Base-by-base conservation (phyloP, 2,797 vertebrate genomes). In the Carapus acus region DNA sequence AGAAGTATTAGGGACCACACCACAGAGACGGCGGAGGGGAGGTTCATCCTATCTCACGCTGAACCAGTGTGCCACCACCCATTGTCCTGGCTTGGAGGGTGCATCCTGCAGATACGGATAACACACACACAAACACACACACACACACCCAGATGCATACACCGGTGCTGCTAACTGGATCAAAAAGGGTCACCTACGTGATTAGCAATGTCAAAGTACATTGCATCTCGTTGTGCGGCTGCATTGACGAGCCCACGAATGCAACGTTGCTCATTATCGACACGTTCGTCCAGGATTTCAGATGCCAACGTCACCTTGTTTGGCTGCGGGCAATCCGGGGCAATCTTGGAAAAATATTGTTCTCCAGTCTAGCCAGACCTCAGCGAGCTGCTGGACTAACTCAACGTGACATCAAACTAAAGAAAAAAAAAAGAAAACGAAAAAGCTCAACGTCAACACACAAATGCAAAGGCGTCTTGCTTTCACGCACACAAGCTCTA, bases 331-430 rank as follows among this genome's bases (percentile, higher is more conserved):
- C 65, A 75, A 79, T 73, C 62, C 40, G 24, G 74, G 65, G 68
- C 85, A 87, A 90, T 87, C 87, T 89, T 83, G 76, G 62, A 83
- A 80, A 83, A 89, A 88, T 88, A 89, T 89, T 88, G 80, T 87
- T 86, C 80, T 80, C 73, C 77, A 61, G 86, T 89, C 86, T 89
- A 77, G 86, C 83, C 85, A 59, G 72, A 79, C 66, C 65, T 81
- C 66, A 69, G 71, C 71, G 69, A 71, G 69, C 76, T 67, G 69
- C 84, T 88, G 85, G 80, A 77, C 81, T 85, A 86, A 89, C 83
- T 88, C 87, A 85, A 72, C 62, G 64, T 89, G 86, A 88, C 87
- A 86, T 65, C 69, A 49, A 54, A 72, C 67, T 69, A 59, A 53
- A 60, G 69, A 52, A 65, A 58, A 69, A 65, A 23, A 60, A 53